These are phyloP conservation scores for Zeuzera pyrina DNA, from an alignment of 2,888 invertebrate genomes.

Conservation along the genomic window DNA sequence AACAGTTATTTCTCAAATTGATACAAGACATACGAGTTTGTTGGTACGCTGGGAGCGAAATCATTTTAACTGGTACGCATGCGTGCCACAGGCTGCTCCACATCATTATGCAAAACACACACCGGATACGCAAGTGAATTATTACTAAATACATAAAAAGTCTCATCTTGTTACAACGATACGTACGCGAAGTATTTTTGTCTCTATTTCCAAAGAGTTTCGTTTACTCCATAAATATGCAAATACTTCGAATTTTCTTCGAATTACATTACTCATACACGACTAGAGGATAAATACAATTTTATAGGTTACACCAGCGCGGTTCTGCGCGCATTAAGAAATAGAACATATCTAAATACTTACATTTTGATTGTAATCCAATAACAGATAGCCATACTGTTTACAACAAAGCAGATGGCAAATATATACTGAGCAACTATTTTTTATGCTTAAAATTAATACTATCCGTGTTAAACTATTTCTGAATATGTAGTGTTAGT, in stretches of 20 bases:
- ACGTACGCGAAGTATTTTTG: constrained; percentile 27
- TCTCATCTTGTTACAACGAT: constrained; percentile 32
- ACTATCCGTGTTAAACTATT: no score
- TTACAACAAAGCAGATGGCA: no score
- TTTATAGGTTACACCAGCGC: constrained; percentile 37
- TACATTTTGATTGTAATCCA: constrained; percentile 33
- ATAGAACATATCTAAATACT: constrained; percentile 58
- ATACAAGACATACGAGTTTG: no score
- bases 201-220: constrained; percentile 8
- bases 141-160: constrained; percentile 43
- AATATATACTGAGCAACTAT: no score
- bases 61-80: constrained; percentile 26
- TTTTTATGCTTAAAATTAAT: no score
- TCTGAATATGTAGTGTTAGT: no score
- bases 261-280: constrained; percentile 36
- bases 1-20: no score
- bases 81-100: constrained; percentile 38
- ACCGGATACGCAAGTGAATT: constrained; percentile 44
- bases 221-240: constrained; percentile 16
- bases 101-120: constrained; percentile 54
- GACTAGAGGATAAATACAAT: constrained; percentile 34
- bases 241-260: constrained; percentile 42
- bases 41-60: constrained; percentile 32
- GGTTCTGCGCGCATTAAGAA: constrained; percentile 47
- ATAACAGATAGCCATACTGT: constrained; percentile 26